Evolutionary conservation across 2,113 vertebrate genomes (phyloP).

Genomic region (Rana temporaria): DNA sequence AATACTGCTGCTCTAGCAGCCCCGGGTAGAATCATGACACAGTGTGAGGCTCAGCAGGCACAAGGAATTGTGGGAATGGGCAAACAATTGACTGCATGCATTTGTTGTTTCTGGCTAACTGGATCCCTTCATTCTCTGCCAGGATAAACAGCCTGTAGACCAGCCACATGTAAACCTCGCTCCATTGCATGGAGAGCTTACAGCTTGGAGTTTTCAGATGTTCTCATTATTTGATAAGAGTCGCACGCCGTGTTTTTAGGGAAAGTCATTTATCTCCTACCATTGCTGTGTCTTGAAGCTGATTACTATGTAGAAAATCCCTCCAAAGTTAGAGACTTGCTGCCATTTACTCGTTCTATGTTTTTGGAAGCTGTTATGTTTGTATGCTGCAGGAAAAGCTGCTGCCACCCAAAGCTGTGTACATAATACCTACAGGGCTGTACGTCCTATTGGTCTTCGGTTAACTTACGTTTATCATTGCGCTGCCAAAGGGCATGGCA

Average conservation of each 20-base stretch:
- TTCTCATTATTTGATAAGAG: conserved; percentile 9
- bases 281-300: not conserved
- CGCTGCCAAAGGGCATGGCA: too few relatives aligned
- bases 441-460: too few relatives aligned
- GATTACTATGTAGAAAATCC: not conserved
- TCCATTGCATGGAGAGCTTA: not conserved
- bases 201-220: not conserved
- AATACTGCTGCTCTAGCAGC: not conserved
- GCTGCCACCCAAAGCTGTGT: too few relatives aligned
- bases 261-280: not conserved
- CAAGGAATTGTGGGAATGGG: conserved; percentile 5
- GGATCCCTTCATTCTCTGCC: not conserved
- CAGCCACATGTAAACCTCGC: not conserved
- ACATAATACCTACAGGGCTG: too few relatives aligned
- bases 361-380: not conserved
- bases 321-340: not conserved
- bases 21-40: not conserved
- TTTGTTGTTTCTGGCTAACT: conserved; percentile 10
- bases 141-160: conserved; percentile 15
- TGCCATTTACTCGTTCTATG: not conserved
- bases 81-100: conserved; percentile 4
- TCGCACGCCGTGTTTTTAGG: not conserved
- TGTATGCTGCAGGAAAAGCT: too few relatives aligned
- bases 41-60: not conserved
- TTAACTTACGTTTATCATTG: too few relatives aligned